A percentile compares a stretch with the other conserved stretches of the same genome.
Evolutionary conservation across 2,113 vertebrate species (phyloP).

Genomic region (Nyctibius bracteatus): DNA sequence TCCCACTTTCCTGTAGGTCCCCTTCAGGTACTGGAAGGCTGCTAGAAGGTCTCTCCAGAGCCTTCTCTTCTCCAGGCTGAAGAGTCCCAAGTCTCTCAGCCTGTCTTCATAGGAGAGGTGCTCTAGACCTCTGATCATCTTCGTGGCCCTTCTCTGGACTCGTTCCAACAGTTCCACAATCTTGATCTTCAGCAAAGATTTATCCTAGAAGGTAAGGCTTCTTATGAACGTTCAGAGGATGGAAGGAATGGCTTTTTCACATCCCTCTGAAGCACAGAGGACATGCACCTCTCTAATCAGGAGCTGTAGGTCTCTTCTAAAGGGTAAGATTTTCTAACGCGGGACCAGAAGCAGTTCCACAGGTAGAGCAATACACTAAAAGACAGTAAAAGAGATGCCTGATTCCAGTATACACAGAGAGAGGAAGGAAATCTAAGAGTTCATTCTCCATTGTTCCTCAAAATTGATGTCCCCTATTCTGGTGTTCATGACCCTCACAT

Average conservation of each 20-base stretch:
- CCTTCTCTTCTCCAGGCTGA: too few relatives aligned
- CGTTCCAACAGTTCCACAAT: too few relatives aligned
- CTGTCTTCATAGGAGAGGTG: too few relatives aligned
- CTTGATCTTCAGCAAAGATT: neutral
- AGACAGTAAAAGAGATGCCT: neutral
- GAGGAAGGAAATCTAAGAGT: neutral
- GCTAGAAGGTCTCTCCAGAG: too few relatives aligned
- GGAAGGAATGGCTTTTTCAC: neutral
- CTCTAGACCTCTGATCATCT: too few relatives aligned
- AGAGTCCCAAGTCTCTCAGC: too few relatives aligned
- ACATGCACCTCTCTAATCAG: neutral
- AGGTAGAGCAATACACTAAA: neutral
- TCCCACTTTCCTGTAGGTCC: too few relatives aligned
- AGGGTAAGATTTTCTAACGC: neutral
- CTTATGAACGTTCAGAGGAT: neutral
- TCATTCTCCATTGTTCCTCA: neutral
- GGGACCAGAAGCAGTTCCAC: neutral
- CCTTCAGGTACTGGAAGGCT: too few relatives aligned
- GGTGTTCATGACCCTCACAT: neutral
- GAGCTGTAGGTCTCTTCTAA: neutral
- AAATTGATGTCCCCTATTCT: neutral
- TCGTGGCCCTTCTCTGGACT: too few relatives aligned
- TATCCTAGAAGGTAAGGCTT: neutral
- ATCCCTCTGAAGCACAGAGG: neutral
- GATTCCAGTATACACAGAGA: neutral